Evolutionary conservation across 2,113 vertebrate species (phyloP), one percentile per base, ranked within the genome.

Genomic region (Mesoclemmys tuberculata): DNA sequence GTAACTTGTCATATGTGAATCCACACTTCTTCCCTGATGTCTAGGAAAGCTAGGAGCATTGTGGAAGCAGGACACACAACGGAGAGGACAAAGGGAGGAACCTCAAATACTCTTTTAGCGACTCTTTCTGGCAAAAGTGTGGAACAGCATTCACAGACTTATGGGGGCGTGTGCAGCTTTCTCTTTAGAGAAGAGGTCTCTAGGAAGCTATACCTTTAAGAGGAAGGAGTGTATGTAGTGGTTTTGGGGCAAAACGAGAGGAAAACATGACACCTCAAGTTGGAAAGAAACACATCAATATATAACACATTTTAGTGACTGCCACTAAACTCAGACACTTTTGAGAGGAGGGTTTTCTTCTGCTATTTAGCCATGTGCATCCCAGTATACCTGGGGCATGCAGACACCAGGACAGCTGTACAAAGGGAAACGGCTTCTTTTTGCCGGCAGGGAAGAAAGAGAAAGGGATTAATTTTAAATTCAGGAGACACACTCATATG

Each of bases 41-140:
- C 71, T 22, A 2, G 0, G 1, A 56, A 14, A 29, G 14, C 68
- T 85, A 79, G 52, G 35, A 71, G 10, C 0, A 1, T 38, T 4
- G 27, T 54, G 26, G 22, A 87, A 71, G 22, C 9, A 22, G 87
- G 10, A 80, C 12, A 82, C 24, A 52, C 51, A 85, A 80, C 9
- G 46, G 27, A 29, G 7, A 78, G 5, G 3, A 52, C 46, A 77
- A 85, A 64, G 82, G 10, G 16, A 54, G 3, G 2, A 80, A 4
- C 10, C 52, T 81, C 19, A 38, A 71, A 71, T 71, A 71, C n/a
- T n/a, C 10, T 18, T 21, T 35, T 16, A 35, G 58, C 6, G 3
- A 56, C 61, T 35, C 31, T 64, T 82, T 79, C 21, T 92, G 22
- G 16, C 54, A 27, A 54, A 8, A n/a, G 10, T 4, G 71, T 26